A percentile compares a stretch with the other conserved stretches of the same genome.
Evolutionary conservation across 1,140 invertebrate genomes (phyloP).

Genomic region (Mercenaria mercenaria): DNA sequence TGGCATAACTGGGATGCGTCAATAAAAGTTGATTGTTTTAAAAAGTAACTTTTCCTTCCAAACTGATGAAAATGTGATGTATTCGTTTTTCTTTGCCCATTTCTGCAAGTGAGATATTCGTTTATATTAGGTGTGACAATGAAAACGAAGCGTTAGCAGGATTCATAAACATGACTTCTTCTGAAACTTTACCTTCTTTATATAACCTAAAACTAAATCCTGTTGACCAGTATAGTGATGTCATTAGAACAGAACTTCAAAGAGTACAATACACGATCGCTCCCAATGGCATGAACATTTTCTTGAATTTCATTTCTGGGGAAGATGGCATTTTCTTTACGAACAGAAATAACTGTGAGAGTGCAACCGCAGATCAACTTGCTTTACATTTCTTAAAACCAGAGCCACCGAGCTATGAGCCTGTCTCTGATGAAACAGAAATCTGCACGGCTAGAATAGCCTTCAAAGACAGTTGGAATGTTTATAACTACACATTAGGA

Average conservation of each 20-base stretch:
- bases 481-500: not conserved
- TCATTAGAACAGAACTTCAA: not conserved
- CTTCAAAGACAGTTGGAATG: not conserved
- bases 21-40: no score
- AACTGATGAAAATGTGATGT: no score
- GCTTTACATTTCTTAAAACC: slow-evolving; percentile 42
- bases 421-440: not conserved
- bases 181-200: slow-evolving; percentile 25
- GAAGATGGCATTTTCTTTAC: not conserved
- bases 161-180: slow-evolving; percentile 20
- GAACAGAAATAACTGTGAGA: slow-evolving; percentile 1
- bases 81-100: no score
- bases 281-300: not conserved
- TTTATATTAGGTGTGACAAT: no score
- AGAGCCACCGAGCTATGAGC: slow-evolving; percentile 21
- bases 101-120: no score
- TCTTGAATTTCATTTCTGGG: slow-evolving; percentile 26
- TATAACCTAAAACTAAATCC: not conserved
- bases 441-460: slow-evolving; percentile 22
- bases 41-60: no score
- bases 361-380: not conserved
- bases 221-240: not conserved
- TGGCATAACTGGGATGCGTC: no score
- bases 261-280: slow-evolving; percentile 4
- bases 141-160: not conserved